Conservation (phyloP, 2,888 invertebrate genomes). For the Leptinotarsa juncta region DNA sequence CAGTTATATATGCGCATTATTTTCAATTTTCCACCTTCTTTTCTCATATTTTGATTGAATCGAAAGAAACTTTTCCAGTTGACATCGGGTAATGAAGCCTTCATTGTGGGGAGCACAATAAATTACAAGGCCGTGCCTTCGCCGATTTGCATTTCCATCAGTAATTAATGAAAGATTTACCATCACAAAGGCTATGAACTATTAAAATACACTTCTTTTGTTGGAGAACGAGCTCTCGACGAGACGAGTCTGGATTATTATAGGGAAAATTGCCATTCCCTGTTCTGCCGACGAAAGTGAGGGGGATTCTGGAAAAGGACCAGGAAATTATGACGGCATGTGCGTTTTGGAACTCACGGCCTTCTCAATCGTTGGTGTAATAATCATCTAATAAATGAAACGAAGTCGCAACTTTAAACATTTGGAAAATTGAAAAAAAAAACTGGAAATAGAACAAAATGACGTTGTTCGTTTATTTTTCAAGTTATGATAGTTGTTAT, state of each 20-base stretch:
- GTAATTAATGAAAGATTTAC: slow-evolving; percentile 47
- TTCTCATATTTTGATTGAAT: too few relatives aligned
- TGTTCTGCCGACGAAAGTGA: background rate
- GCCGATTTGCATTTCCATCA: slow-evolving; percentile 46
- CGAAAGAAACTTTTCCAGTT: background rate
- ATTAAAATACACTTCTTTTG: slow-evolving; percentile 43
- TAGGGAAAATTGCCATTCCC: background rate
- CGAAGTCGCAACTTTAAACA: too few relatives aligned
- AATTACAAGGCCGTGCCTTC: slow-evolving; percentile 37
- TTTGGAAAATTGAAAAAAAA: too few relatives aligned
- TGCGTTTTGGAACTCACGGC: background rate
- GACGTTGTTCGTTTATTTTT: too few relatives aligned
- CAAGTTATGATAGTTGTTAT: too few relatives aligned
- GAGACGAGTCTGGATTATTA: slow-evolving; percentile 18
- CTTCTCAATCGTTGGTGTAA: background rate
- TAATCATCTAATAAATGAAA: background rate
- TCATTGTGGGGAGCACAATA: slow-evolving; percentile 38
- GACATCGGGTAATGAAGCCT: slow-evolving; percentile 30
- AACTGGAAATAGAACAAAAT: too few relatives aligned
- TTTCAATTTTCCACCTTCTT: background rate
- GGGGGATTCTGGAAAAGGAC: background rate
- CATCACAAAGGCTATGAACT: slow-evolving; percentile 43
- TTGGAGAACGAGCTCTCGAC: slow-evolving; percentile 26
- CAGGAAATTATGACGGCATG: background rate
- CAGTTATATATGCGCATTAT: too few relatives aligned